These are phyloP conservation scores for Drosophila malerkotliana DNA, from an alignment of 1,140 invertebrate genomes.

Conservation along the genomic window DNA sequence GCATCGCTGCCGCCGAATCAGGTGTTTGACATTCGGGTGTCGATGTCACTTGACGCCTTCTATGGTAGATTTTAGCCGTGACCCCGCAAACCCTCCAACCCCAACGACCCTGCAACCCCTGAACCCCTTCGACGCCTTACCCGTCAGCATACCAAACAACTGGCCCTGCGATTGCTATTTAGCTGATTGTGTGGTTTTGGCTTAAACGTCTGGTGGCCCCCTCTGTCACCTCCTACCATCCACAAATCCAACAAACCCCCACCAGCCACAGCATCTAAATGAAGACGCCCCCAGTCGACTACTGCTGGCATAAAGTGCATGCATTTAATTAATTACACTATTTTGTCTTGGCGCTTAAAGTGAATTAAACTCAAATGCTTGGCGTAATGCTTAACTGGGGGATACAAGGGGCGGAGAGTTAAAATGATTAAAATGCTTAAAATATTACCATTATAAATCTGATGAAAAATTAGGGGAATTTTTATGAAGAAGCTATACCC, in stretches of 20 bases:
- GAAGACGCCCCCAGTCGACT: slow-evolving; percentile 9
- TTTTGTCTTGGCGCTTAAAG: slow-evolving; percentile 63
- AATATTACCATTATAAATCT: slow-evolving; percentile 10
- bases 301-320: slow-evolving; percentile 59
- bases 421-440: slow-evolving; percentile 3
- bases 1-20: slow-evolving; percentile 32
- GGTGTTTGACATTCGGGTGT: slow-evolving; percentile 62
- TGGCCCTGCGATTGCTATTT: slow-evolving; percentile 63
- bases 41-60: slow-evolving; percentile 60
- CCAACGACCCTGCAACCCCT: background rate
- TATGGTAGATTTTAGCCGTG: slow-evolving; percentile 7
- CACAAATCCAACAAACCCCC: background rate
- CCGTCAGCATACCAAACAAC: slow-evolving; percentile 35
- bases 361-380: slow-evolving; percentile 22
- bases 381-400: background rate
- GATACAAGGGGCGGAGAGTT: background rate
- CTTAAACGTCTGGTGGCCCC: slow-evolving; percentile 49
- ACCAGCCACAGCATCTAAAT: slow-evolving; percentile 18
- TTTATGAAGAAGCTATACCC: background rate
- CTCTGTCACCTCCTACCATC: background rate
- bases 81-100: background rate
- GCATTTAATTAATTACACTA: slow-evolving; percentile 70
- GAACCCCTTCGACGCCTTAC: background rate
- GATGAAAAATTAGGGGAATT: background rate
- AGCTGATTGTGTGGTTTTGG: slow-evolving; percentile 72